phyloP scores from a whole-genome alignment of 1,140 invertebrate species.

The Yoshiicerus persimilis region DNA sequence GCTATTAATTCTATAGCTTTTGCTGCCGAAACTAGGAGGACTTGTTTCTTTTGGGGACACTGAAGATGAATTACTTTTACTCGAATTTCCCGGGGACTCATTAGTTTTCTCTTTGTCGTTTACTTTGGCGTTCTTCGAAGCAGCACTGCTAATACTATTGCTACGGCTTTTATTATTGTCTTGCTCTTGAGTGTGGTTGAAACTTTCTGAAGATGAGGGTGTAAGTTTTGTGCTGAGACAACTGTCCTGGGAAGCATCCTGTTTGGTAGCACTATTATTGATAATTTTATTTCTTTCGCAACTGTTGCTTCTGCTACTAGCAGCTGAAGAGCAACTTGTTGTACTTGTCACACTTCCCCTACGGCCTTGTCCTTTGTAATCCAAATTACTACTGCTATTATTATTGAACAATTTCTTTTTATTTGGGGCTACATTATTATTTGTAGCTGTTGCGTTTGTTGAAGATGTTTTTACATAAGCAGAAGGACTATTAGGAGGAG shows the following conservation, averaged over 20 bases:
- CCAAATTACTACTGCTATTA: constrained; percentile 3
- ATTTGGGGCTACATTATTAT: not conserved
- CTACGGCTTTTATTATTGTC: too few relatives aligned
- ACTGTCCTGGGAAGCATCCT: not conserved
- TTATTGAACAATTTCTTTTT: constrained; percentile 27
- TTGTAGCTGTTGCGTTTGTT: not conserved
- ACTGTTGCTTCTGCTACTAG: constrained; percentile 46
- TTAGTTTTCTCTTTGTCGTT: not conserved
- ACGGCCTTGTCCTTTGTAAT: constrained; percentile 31
- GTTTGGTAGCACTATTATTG: not conserved
- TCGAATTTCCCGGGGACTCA: not conserved
- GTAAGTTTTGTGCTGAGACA: not conserved
- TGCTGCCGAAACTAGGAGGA: not conserved
- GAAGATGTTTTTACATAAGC: not conserved
- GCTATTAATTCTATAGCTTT: not conserved
- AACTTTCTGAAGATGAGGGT: not conserved
- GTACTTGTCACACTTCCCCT: constrained; percentile 34
- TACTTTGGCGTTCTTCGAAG: not conserved
- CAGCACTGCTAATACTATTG: not conserved
- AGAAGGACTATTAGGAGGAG: not conserved
- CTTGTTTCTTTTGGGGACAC: not conserved
- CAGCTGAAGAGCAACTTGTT: constrained; percentile 40
- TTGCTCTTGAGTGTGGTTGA: not conserved
- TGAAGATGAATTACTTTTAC: not conserved
- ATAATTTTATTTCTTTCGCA: constrained; percentile 30